A percentile compares a stretch with the other conserved stretches of the same genome.
These are phyloP conservation scores for Chalcosyrphus nemorum DNA, from an alignment of 2,888 invertebrate genomes.

Conservation along the genomic window DNA sequence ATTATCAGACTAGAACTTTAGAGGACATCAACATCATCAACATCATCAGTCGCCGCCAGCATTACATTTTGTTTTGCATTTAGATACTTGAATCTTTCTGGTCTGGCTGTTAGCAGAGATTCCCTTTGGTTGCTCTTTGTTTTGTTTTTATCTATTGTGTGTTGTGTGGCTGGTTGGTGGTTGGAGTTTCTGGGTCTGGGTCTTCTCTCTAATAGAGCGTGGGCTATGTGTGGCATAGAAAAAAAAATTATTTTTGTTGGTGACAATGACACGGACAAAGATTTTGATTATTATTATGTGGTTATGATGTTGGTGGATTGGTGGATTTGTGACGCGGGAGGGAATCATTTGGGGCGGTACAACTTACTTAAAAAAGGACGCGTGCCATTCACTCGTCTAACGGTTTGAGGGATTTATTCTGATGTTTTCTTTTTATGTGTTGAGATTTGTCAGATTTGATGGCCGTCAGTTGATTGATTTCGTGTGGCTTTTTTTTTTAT, in stretches of 20 bases:
- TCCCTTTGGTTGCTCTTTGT: neutral
- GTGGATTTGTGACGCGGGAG: too few relatives aligned
- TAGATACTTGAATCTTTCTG: constrained; percentile 1
- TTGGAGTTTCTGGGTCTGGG: constrained; percentile 29
- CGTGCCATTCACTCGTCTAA: constrained; percentile 17
- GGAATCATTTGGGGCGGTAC: constrained; percentile 19
- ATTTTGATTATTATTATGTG: constrained; percentile 56
- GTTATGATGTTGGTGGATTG: constrained; percentile 19
- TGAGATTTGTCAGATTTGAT: constrained; percentile 52
- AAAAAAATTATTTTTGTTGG: constrained; percentile 35
- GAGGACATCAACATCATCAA: constrained; percentile 55
- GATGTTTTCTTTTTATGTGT: constrained; percentile 5
- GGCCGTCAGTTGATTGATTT: constrained; percentile 30
- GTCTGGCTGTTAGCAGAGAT: constrained; percentile 2
- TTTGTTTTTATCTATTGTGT: neutral
- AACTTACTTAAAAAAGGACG: constrained; percentile 40
- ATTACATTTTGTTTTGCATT: constrained; percentile 31
- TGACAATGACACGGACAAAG: constrained; percentile 63
- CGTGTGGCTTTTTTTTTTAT: constrained; percentile 28
- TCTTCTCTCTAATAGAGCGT: constrained; percentile 30
- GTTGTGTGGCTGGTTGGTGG: neutral
- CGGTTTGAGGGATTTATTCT: constrained; percentile 34
- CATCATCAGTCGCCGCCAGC: constrained; percentile 3
- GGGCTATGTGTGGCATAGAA: constrained; percentile 34
- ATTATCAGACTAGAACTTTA: constrained; percentile 57